phyloP scores from a whole-genome alignment of 2,797 vertebrate genomes.

The Moxostoma hubbsi region DNA sequence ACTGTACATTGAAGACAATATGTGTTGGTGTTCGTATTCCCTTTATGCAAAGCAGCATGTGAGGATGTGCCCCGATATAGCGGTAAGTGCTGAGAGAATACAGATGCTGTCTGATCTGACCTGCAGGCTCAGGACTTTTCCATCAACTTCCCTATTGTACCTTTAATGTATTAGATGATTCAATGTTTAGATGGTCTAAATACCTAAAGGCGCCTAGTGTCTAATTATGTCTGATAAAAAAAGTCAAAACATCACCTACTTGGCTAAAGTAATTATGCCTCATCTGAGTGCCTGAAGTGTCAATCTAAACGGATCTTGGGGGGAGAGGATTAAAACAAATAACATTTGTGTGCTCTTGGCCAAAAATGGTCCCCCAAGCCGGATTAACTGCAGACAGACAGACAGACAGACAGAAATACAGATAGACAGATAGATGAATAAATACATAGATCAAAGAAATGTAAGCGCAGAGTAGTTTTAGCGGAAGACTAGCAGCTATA shows the following conservation, averaged over 20 bases:
- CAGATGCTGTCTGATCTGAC: conserved; percentile 13
- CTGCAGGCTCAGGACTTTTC: conserved; percentile 25
- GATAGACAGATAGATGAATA: no score
- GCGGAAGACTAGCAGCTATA: no score
- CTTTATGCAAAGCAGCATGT: conserved; percentile 48
- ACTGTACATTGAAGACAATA: conserved; percentile 48
- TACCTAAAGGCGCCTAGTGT: conserved; percentile 14
- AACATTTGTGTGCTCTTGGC: no score
- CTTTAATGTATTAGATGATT: conserved; percentile 28
- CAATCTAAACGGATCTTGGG: no score
- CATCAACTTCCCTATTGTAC: conserved; percentile 4
- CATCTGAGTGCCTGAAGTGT: no score
- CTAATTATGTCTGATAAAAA: conserved; percentile 9
- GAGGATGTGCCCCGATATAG: conserved; percentile 22
- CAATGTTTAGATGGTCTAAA: conserved; percentile 21
- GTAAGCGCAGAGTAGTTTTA: no score
- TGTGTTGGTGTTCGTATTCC: conserved; percentile 42
- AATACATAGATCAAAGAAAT: no score
- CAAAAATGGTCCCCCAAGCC: no score
- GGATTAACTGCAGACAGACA: no score
- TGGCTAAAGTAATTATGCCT: background rate
- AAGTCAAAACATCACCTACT: background rate
- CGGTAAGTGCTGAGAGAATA: conserved; percentile 9
- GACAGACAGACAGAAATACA: no score
- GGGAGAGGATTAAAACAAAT: no score